These are phyloP conservation scores for Temnothorax longispinosus DNA, from an alignment of 1,140 invertebrate species.

Conservation along the genomic window DNA sequence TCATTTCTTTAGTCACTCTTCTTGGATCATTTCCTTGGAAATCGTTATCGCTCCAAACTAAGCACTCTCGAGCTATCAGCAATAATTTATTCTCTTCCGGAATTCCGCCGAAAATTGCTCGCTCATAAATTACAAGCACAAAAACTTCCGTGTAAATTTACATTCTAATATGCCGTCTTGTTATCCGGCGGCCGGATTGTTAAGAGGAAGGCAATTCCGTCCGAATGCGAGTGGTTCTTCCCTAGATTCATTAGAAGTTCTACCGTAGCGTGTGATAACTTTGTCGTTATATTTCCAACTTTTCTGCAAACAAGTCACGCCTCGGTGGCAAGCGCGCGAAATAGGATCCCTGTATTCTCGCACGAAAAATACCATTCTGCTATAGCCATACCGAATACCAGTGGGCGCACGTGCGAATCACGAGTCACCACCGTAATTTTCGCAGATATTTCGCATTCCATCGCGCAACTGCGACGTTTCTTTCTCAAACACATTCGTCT, in stretches of 20 bases:
- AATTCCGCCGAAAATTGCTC: conserved; percentile 37
- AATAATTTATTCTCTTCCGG: conserved; percentile 15
- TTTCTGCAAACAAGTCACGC: conserved; percentile 61
- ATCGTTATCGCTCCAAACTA: background rate
- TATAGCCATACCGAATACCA: conserved; percentile 16
- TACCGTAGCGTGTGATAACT: conserved; percentile 51
- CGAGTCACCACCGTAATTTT: conserved; percentile 47
- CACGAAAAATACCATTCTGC: conserved; percentile 47
- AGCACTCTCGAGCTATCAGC: background rate
- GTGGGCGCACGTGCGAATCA: conserved; percentile 20
- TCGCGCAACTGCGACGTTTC: background rate
- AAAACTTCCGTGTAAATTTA: conserved; percentile 51
- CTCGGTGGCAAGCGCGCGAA: conserved; percentile 46
- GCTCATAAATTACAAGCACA: conserved; percentile 43
- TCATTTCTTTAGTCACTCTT: background rate
- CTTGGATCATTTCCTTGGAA: background rate
- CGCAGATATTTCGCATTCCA: conserved; percentile 43
- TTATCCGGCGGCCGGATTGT: conserved; percentile 42
- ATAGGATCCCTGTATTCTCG: conserved; percentile 40
- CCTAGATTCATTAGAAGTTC: conserved; percentile 58
- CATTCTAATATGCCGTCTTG: conserved; percentile 56
- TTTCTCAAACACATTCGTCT: conserved; percentile 3
- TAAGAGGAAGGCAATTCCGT: conserved; percentile 52
- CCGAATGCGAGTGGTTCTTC: conserved; percentile 44
- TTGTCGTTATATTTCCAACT: conserved; percentile 60